A percentile compares a stretch with the other conserved stretches of the same genome.
phyloP scores from a whole-genome alignment of 2,888 invertebrate species.

The Hecatera dysodea region DNA sequence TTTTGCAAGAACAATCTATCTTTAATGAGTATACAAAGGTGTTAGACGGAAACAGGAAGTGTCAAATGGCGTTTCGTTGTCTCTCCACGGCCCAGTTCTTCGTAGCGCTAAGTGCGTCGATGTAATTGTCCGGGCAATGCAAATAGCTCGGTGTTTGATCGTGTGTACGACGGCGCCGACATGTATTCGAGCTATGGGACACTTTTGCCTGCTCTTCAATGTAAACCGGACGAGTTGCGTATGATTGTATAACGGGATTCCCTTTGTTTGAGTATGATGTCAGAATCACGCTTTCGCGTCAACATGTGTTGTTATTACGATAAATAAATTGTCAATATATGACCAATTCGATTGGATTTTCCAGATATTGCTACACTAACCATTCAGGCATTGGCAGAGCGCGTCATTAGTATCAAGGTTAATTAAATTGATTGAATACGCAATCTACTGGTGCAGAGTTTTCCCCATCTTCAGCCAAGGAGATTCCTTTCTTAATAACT shows the following conservation, averaged over 20 bases:
- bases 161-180: slow-evolving; percentile 69
- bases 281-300: slow-evolving; percentile 65
- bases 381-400: slow-evolving; percentile 9
- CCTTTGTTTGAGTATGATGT: slow-evolving; percentile 70
- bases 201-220: slow-evolving; percentile 70
- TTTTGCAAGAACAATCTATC: slow-evolving; percentile 73
- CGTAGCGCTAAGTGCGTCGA: slow-evolving; percentile 86
- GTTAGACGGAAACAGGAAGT: slow-evolving; percentile 89
- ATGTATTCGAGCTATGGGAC: slow-evolving; percentile 68
- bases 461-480: background rate
- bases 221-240: slow-evolving; percentile 71
- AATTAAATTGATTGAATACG: background rate
- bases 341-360: slow-evolving; percentile 28
- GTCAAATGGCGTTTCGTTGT: slow-evolving; percentile 90
- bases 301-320: slow-evolving; percentile 44
- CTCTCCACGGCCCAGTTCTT: slow-evolving; percentile 87
- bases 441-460: background rate
- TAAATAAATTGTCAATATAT: slow-evolving; percentile 44
- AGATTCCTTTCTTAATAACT: background rate
- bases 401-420: background rate
- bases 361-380: background rate
- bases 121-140: slow-evolving; percentile 89
- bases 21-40: slow-evolving; percentile 66
- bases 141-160: slow-evolving; percentile 83
- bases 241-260: slow-evolving; percentile 78